Percentiles rank a stretch among this genome's conserved stretches.
Conservation (phyloP, 2,113 vertebrate genomes). For the Coregonus clupeaformis region DNA sequence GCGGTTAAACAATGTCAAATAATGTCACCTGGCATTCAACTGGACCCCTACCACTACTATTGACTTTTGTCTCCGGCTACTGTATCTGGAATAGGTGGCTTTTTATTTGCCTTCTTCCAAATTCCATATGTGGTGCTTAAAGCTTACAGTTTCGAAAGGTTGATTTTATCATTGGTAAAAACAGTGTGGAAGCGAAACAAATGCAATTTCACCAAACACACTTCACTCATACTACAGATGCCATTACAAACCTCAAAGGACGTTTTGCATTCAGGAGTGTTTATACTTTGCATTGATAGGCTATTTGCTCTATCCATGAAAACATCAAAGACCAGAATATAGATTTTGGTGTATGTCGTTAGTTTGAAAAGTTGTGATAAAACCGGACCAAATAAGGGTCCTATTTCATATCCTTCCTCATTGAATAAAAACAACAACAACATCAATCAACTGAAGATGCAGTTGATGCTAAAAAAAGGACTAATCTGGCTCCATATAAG, state of each 20-base stretch:
- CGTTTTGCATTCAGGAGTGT: constrained; percentile 67
- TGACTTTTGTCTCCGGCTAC: constrained; percentile 28
- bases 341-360: constrained; percentile 60
- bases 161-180: not conserved
- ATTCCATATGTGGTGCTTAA: constrained; percentile 21
- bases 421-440: too few relatives aligned
- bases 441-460: too few relatives aligned
- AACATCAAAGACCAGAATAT: constrained; percentile 58
- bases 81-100: constrained; percentile 36
- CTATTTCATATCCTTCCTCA: too few relatives aligned
- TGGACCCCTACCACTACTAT: constrained; percentile 42
- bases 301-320: constrained; percentile 17
- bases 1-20: constrained; percentile 63
- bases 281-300: constrained; percentile 49
- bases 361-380: constrained; percentile 50
- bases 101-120: constrained; percentile 16
- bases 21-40: constrained; percentile 67
- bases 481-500: too few relatives aligned
- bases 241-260: constrained; percentile 63
- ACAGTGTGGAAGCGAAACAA: constrained; percentile 43
- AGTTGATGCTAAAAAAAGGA: too few relatives aligned
- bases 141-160: too few relatives aligned
- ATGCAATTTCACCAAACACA: constrained; percentile 69
- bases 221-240: constrained; percentile 59
- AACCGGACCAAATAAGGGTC: too few relatives aligned